These are phyloP conservation scores for Phthorimaea operculella DNA, from an alignment of 1,140 invertebrate species.

Conservation along the genomic window DNA sequence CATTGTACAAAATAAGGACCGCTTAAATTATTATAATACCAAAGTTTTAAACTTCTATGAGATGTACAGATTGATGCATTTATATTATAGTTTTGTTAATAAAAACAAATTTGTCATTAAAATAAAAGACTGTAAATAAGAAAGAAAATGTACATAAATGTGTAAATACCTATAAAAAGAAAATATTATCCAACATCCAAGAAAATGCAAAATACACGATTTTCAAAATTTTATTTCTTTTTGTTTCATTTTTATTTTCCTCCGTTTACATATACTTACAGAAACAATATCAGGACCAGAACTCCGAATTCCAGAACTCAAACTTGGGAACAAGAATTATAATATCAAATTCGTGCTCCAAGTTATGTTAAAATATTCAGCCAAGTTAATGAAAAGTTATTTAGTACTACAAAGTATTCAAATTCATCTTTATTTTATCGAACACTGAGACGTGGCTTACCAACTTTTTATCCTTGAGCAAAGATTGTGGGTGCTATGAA, in stretches of 20 bases:
- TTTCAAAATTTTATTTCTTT: conserved; percentile 56
- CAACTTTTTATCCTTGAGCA: no score
- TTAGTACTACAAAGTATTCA: neutral
- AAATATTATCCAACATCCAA: conserved; percentile 41
- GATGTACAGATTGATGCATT: conserved; percentile 38
- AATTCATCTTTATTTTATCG: neutral
- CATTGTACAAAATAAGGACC: conserved; percentile 10
- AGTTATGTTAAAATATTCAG: neutral
- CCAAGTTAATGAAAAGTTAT: neutral
- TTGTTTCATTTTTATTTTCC: conserved; percentile 41
- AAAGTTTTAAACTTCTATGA: conserved; percentile 61
- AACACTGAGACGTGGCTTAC: no score
- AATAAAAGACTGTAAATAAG: conserved; percentile 51
- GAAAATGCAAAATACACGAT: conserved; percentile 50
- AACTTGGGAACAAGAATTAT: neutral
- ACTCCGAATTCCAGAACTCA: no score
- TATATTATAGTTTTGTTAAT: conserved; percentile 37
- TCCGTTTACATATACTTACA: neutral
- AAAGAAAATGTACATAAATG: conserved; percentile 40
- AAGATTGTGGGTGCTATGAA: no score
- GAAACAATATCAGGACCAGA: no score
- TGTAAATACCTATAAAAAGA: conserved; percentile 42
- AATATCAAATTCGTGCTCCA: neutral
- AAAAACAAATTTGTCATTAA: conserved; percentile 24
- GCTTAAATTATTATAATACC: conserved; percentile 63